phyloP scores from a whole-genome alignment of 2,797 vertebrate genomes.

The Alauda arvensis region DNA sequence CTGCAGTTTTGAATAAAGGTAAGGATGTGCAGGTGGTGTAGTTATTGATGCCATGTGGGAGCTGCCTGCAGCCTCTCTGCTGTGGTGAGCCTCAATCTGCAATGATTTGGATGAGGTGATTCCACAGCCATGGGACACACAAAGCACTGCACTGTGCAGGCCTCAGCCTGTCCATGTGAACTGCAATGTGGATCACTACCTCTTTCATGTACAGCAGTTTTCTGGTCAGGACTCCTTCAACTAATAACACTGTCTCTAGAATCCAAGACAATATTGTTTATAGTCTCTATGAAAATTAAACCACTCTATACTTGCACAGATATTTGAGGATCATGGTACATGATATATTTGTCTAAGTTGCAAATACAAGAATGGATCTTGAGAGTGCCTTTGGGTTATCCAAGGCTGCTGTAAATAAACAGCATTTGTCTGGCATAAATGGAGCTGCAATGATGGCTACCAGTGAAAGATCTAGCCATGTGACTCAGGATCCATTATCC shows the following conservation, averaged over 20 bases:
- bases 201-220: neutral
- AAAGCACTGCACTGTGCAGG: neutral
- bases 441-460: neutral
- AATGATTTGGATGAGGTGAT: neutral
- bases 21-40: neutral
- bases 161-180: neutral
- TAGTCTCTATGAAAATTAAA: neutral
- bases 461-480: neutral
- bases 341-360: neutral
- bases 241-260: neutral
- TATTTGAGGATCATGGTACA: neutral
- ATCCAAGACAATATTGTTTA: neutral
- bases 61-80: neutral
- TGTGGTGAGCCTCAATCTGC: neutral
- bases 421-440: neutral
- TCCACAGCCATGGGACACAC: too few species aligned
- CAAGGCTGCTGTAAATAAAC: neutral
- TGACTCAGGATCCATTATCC: neutral
- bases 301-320: neutral
- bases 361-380: neutral
- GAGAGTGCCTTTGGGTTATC: neutral
- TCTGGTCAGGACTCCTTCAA: neutral
- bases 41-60: fast-evolving
- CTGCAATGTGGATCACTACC: neutral
- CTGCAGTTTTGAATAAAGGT: neutral